phyloP scores from a whole-genome alignment of 2,888 invertebrate genomes.

The Tetranychus truncatus region DNA sequence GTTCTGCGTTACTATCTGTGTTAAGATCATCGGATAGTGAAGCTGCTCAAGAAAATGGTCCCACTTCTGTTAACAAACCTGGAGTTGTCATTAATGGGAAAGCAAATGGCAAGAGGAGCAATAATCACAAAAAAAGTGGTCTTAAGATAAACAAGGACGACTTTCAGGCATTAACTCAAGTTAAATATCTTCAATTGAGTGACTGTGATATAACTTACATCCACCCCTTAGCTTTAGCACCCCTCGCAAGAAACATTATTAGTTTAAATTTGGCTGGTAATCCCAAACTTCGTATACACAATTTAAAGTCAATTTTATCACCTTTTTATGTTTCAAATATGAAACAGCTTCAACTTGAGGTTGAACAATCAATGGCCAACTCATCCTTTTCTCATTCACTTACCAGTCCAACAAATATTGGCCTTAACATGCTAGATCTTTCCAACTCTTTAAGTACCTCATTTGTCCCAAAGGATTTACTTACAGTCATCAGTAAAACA shows the following conservation, averaged over 20 bases:
- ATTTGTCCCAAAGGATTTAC: conserved; percentile 15
- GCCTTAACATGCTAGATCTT: conserved; percentile 5
- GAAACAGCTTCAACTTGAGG: not conserved
- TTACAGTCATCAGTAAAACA: conserved; percentile 18
- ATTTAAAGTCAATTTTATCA: conserved; percentile 6
- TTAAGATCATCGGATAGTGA: no score
- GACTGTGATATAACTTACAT: conserved; percentile 17
- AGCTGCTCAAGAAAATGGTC: no score
- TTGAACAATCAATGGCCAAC: not conserved
- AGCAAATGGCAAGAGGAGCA: not conserved
- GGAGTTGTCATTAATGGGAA: no score
- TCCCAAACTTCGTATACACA: not conserved
- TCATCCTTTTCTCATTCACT: not conserved
- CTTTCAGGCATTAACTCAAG: conserved; percentile 14
- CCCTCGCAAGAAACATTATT: conserved; percentile 12
- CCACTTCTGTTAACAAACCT: no score
- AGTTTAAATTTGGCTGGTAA: conserved; percentile 15
- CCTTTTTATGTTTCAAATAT: conserved; percentile 6
- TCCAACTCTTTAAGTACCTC: not conserved
- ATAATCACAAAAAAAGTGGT: not conserved
- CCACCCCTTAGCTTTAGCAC: conserved; percentile 15
- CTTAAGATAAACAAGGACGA: conserved; percentile 19
- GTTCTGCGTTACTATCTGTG: no score
- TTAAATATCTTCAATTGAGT: conserved; percentile 17
- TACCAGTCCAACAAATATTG: not conserved